Evolutionary conservation across 2,888 invertebrate species (phyloP).

Genomic region (Athalia circularis): DNA sequence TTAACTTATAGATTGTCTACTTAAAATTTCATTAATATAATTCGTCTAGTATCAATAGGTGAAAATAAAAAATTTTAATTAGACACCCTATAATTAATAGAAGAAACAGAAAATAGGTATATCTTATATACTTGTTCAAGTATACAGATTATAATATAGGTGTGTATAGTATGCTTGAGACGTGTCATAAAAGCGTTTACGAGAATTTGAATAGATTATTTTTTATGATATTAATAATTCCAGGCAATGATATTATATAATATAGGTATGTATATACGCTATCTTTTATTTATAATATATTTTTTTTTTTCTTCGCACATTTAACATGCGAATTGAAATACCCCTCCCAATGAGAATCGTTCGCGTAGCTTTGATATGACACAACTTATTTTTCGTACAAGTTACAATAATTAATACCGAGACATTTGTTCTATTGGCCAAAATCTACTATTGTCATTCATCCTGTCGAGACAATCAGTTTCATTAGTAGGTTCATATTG

Average conservation of each 20-base stretch:
- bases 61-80: conserved; percentile 28
- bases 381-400: conserved; percentile 23
- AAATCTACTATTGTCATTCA: conserved; percentile 36
- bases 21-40: conserved; percentile 28
- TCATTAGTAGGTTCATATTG: background rate
- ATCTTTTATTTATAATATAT: conserved; percentile 17
- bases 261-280: background rate
- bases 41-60: conserved; percentile 14
- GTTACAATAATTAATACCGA: background rate
- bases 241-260: conserved; percentile 50
- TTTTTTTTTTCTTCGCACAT: background rate
- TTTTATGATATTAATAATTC: conserved; percentile 48
- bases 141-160: conserved; percentile 3
- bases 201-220: background rate
- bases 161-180: conserved; percentile 1
- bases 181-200: conserved; percentile 35
- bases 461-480: conserved; percentile 20
- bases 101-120: background rate
- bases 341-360: background rate
- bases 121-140: conserved; percentile 23
- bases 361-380: conserved; percentile 35
- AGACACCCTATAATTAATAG: conserved; percentile 22
- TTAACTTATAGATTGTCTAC: conserved; percentile 33
- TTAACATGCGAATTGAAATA: conserved; percentile 3
- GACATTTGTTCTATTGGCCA: conserved; percentile 36